Base-by-base conservation (phyloP, 2,888 invertebrate genomes). In the Epinotia ramella region DNA sequence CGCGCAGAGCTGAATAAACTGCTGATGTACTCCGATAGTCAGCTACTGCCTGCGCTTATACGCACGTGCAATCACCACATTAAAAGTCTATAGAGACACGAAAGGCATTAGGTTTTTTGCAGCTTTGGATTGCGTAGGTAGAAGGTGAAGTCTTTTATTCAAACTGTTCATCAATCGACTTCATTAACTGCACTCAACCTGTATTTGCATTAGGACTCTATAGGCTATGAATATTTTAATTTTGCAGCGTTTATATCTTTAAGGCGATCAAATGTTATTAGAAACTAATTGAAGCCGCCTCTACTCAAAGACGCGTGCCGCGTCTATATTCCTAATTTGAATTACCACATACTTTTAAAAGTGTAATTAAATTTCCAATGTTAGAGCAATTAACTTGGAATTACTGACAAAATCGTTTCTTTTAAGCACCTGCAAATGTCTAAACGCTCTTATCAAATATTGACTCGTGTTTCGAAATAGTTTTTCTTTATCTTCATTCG, bases 401-500 rank as follows among this genome's bases (percentile, higher is more conserved):
- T 63, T 69, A 53, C 67, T 28, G 57, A 46, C 68, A 44, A 49
- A 62, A 49, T 66, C 5, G 24, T 66, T 71, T 65, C 44, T 53
- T 57, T 60, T 18, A 73, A 59, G 73, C 76, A 78, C 73, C 76
- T 78, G 78, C 69, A 62, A 75, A 76, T 24, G 28, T 70, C 65
- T 56, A 46, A 62, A 28, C 56, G 65, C 60, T 79, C 88, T 79
- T 68, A 77, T 63, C 76, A 83, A 85, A 84, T 83, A 83, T 86
- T 84, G 82, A 86, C 84, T 80, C 80, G 72, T 84, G 85, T 89
- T 89, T 84, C 83, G 83, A 85, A 86, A 88, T 84, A 79, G 81
- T 88, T 60, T 63, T 53, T 60, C 40, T 69, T 74, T 88, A 88
- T 90, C 88, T 85, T 68, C 67, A 62, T 79, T 78, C 79, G 83